Evolutionary conservation across 2,113 vertebrate species (phyloP).

Genomic region (Ceuthmochares aereus): DNA sequence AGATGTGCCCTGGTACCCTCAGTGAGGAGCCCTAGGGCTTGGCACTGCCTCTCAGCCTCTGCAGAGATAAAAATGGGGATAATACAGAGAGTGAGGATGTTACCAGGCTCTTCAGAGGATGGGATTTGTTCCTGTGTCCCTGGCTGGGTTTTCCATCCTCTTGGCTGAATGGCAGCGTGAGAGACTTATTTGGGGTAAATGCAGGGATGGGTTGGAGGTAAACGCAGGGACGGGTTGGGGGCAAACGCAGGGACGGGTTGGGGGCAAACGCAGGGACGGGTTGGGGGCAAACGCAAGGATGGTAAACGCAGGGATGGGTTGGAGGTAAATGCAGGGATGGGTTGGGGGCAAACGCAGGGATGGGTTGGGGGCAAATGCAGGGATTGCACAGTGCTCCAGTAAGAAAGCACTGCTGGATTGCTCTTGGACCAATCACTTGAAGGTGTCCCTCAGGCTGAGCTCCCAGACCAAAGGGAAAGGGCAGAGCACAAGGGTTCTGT

Average conservation of each 20-base stretch:
- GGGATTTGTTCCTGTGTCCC: accelerated
- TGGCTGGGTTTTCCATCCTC: not conserved
- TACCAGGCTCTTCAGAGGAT: not conserved
- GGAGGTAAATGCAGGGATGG: not conserved
- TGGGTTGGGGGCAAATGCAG: not conserved
- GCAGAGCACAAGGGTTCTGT: not conserved
- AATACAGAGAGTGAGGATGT: accelerated
- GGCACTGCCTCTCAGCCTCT: not conserved
- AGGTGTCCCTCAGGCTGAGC: not conserved
- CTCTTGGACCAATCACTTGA: not conserved
- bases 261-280: too few relatives aligned
- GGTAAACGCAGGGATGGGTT: not conserved
- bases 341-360: not conserved
- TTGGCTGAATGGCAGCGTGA: not conserved
- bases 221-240: not conserved
- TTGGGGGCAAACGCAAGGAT: too few relatives aligned
- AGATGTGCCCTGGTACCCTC: not conserved
- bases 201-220: not conserved
- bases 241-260: not conserved
- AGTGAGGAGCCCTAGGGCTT: not conserved
- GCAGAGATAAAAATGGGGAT: accelerated
- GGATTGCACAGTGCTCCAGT: not conserved
- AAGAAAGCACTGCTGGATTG: not conserved
- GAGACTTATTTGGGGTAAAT: not conserved
- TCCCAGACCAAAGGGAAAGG: not conserved